Conservation (phyloP, 2,888 invertebrate species). For the Pseudanteris insignis region DNA sequence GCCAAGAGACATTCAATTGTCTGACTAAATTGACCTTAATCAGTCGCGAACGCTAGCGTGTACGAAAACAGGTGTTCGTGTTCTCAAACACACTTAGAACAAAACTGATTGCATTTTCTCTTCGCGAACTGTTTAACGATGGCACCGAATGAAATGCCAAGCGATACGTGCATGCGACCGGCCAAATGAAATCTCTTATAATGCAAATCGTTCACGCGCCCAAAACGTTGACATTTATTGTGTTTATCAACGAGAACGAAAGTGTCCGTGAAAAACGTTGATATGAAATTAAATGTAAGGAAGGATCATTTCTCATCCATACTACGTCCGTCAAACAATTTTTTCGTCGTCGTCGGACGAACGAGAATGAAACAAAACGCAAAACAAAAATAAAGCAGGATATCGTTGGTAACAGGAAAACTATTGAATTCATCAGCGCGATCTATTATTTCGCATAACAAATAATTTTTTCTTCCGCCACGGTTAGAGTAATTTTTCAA, state of each 20-base stretch:
- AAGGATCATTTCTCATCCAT: conserved; percentile 19
- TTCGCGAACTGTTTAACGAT: conserved; percentile 13
- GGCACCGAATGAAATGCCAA: conserved; percentile 13
- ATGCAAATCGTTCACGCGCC: conserved; percentile 21
- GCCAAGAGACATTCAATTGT: conserved; percentile 26
- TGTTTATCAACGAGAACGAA: conserved; percentile 13
- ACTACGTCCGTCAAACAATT: conserved; percentile 11
- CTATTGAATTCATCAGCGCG: too few relatives aligned
- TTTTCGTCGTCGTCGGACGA: background rate
- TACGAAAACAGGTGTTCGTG: conserved; percentile 40
- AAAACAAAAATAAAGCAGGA: too few relatives aligned
- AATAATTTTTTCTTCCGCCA: too few relatives aligned
- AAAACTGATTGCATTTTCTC: conserved; percentile 22
- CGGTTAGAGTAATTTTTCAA: too few relatives aligned
- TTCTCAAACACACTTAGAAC: conserved; percentile 38
- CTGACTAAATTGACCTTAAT: conserved; percentile 35
- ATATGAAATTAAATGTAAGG: conserved; percentile 20
- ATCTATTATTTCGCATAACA: too few relatives aligned
- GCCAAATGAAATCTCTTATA: conserved; percentile 6
- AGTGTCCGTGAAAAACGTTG: conserved; percentile 10
- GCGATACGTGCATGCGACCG: conserved; percentile 4
- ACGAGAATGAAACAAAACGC: too few relatives aligned
- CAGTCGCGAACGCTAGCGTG: conserved; percentile 21
- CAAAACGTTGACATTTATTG: conserved; percentile 18
- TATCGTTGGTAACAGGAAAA: too few relatives aligned